phyloP scores from a whole-genome alignment of 2,113 vertebrate species.

The Noturus placidus region DNA sequence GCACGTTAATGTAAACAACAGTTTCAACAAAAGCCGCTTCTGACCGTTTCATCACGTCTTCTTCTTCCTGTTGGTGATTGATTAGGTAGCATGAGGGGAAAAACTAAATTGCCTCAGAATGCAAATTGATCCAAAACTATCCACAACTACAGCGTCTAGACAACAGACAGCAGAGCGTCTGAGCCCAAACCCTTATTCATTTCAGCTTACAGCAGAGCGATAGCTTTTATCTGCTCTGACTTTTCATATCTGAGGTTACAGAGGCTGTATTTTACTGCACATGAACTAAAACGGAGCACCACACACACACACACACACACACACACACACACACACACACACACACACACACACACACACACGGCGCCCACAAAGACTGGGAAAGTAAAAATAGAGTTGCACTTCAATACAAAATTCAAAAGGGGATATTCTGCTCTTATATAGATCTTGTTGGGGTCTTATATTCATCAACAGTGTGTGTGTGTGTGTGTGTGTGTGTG shows the following conservation, averaged over 20 bases:
- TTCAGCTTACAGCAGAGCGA: neutral
- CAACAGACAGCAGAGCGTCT: neutral
- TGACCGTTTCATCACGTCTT: too few relatives aligned
- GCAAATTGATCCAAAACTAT: neutral
- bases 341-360: constrained; percentile 9
- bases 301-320: neutral
- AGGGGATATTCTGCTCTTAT: neutral
- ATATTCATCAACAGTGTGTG: neutral
- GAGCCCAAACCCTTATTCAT: neutral
- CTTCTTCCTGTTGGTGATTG: too few relatives aligned
- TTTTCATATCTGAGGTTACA: neutral
- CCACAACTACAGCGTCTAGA: neutral
- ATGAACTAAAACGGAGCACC: neutral
- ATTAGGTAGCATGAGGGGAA: too few relatives aligned
- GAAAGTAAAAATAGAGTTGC: neutral
- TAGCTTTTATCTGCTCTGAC: neutral
- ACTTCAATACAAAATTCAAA: neutral
- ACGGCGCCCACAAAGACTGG: neutral
- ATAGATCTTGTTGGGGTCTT: neutral
- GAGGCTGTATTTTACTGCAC: neutral
- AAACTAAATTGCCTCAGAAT: too few relatives aligned
- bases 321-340: constrained; percentile 5
- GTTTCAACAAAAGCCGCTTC: too few relatives aligned
- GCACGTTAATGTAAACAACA: neutral
- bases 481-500: neutral